Evolutionary conservation across 2,888 invertebrate species (phyloP).

Genomic region (Diplolepis rosae): DNA sequence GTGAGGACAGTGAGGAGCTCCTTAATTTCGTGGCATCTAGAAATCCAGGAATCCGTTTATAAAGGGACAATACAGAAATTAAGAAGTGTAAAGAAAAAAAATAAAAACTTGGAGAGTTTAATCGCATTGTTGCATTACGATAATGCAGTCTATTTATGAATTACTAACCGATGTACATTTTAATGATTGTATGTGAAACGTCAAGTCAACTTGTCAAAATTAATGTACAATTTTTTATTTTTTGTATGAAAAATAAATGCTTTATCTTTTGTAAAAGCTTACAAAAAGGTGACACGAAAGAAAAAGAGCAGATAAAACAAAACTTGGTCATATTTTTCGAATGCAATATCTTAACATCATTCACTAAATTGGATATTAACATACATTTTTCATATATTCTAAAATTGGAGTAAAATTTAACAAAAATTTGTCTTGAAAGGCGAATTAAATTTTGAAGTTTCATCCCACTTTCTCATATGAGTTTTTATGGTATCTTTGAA

Average conservation of each 20-base stretch:
- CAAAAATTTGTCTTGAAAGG: neutral
- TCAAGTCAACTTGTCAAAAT: slow-evolving; percentile 50
- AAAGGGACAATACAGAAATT: slow-evolving; percentile 60
- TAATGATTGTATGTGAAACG: slow-evolving; percentile 36
- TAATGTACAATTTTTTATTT: slow-evolving; percentile 52
- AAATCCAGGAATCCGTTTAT: slow-evolving; percentile 89
- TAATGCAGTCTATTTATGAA: slow-evolving; percentile 50
- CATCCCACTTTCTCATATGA: neutral
- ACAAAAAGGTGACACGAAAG: too few species aligned
- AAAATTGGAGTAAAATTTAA: neutral
- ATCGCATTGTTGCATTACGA: slow-evolving; percentile 37
- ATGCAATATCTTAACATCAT: neutral
- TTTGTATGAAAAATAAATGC: slow-evolving; percentile 51
- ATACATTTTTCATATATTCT: neutral
- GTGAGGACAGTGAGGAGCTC: slow-evolving; percentile 93
- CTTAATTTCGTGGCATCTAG: slow-evolving; percentile 92
- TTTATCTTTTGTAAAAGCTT: slow-evolving; percentile 20
- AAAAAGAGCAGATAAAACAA: too few species aligned
- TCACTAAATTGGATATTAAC: too few species aligned
- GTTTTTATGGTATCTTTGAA: neutral
- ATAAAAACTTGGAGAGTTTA: slow-evolving; percentile 47
- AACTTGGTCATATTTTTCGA: too few species aligned
- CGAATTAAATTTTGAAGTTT: neutral
- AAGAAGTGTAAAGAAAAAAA: slow-evolving; percentile 41
- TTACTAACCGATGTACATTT: slow-evolving; percentile 44